Conservation (phyloP, 2,797 vertebrate species). For the Pseudochirops corinnae region DNA sequence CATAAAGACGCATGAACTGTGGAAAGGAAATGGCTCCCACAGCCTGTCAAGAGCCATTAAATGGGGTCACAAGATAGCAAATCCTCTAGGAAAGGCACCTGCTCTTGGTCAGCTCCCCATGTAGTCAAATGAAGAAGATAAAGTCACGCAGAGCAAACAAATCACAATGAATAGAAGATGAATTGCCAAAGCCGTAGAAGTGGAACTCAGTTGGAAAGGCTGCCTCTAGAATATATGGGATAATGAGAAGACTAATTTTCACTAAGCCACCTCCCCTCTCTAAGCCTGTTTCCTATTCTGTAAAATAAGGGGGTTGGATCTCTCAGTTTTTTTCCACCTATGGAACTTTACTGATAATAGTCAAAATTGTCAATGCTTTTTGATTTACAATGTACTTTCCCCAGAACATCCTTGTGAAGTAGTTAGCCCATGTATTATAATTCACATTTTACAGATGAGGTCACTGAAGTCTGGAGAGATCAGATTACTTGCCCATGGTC, state of each 20-base stretch:
- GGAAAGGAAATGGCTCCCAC: slow-evolving; percentile 65
- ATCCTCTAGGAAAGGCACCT: slow-evolving; percentile 67
- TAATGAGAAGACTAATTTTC: background rate
- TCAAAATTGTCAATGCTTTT: background rate
- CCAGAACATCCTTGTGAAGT: background rate
- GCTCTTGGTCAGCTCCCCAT: slow-evolving; percentile 48
- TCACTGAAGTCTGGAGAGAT: background rate
- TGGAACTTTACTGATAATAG: background rate
- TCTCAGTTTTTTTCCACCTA: background rate
- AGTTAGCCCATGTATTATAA: background rate
- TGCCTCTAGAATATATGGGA: background rate
- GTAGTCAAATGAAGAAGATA: background rate
- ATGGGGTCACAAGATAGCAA: slow-evolving; percentile 44
- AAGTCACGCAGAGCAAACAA: slow-evolving; percentile 2
- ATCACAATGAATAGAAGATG: background rate
- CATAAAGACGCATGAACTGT: slow-evolving; percentile 61
- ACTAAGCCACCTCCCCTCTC: background rate
- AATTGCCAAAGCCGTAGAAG: background rate
- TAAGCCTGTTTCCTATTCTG: background rate
- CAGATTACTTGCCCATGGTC: background rate
- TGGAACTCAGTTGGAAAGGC: background rate
- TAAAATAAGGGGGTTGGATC: background rate
- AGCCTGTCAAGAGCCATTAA: slow-evolving; percentile 72
- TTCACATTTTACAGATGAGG: background rate
- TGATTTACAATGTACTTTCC: background rate